phyloP scores from a whole-genome alignment of 1,140 invertebrate species.

The Micrasema minimum region DNA sequence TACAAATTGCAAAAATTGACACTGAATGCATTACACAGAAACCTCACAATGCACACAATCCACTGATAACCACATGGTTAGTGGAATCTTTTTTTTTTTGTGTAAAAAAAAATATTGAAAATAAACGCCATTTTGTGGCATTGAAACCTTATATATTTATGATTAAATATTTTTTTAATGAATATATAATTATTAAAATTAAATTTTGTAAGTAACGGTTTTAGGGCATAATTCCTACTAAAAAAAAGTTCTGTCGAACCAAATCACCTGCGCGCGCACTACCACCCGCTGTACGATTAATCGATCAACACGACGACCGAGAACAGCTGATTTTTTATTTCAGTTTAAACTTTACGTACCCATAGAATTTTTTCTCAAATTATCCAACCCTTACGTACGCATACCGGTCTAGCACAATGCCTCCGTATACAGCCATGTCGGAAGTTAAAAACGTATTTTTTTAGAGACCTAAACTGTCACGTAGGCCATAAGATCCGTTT shows the following conservation, averaged over 20 bases:
- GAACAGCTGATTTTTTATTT: constrained; percentile 51
- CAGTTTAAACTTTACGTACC: constrained; percentile 47
- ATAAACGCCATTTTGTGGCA: too few relatives aligned
- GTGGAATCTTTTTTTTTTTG: too few relatives aligned
- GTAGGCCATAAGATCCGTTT: too few relatives aligned
- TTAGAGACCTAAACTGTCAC: background rate
- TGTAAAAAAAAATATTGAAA: too few relatives aligned
- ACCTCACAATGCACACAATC: too few relatives aligned
- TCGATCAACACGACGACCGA: constrained; percentile 33
- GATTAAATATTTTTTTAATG: too few relatives aligned
- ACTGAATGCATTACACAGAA: too few relatives aligned
- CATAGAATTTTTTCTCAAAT: constrained; percentile 49
- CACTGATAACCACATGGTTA: too few relatives aligned
- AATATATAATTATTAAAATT: too few relatives aligned
- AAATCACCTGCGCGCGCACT: constrained; percentile 42
- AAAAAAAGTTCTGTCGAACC: constrained; percentile 23
- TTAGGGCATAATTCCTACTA: background rate
- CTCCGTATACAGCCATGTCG: constrained; percentile 5
- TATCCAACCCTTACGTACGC: constrained; percentile 53
- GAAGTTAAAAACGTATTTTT: constrained; percentile 1
- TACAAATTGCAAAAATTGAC: too few relatives aligned
- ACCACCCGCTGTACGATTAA: constrained; percentile 37
- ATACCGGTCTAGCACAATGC: constrained; percentile 37
- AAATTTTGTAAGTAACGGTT: too few relatives aligned
- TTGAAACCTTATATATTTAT: too few relatives aligned